These are phyloP conservation scores for Aurelia sp. DNA, from an alignment of 30 jellyfish, hydroid and myxozoan species.

Conservation along the genomic window DNA sequence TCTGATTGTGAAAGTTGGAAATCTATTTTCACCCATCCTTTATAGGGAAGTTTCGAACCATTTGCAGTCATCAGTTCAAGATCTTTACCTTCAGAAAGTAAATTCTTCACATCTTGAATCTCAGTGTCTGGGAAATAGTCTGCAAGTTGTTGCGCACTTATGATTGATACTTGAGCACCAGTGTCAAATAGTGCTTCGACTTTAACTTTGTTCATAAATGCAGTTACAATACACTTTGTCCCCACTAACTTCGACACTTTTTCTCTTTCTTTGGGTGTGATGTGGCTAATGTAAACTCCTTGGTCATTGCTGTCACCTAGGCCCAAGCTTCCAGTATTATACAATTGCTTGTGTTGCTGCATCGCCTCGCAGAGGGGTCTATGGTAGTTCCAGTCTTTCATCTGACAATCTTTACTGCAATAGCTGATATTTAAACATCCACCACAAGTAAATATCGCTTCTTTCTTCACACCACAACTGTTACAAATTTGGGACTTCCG, in stretches of 20 bases:
- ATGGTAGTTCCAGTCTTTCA: too few species aligned
- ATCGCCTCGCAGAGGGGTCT: too few species aligned
- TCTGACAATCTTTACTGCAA: too few species aligned
- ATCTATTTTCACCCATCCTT: constrained; percentile 8
- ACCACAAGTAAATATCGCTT: too few species aligned
- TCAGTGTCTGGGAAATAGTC: constrained; percentile 1
- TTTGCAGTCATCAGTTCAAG: neutral
- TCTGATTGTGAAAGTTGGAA: neutral
- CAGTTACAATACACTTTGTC: neutral
- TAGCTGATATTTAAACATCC: too few species aligned
- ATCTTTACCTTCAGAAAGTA: neutral
- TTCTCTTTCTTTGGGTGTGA: constrained; percentile 33
- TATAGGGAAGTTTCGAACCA: constrained; percentile 18
- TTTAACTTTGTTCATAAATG: neutral
- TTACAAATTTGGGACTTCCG: too few species aligned
- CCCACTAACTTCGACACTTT: neutral
- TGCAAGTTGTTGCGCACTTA: constrained; percentile 12
- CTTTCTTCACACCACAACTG: too few species aligned
- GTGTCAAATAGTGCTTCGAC: constrained; percentile 33
- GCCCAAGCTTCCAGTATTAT: neutral
- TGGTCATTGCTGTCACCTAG: constrained; percentile 19
- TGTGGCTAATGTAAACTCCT: constrained; percentile 9
- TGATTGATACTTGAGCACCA: constrained; percentile 59
- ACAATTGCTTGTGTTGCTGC: too few species aligned
- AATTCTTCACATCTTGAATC: constrained; percentile 1